These are phyloP conservation scores for Dyspetes luteomarginatus DNA, from an alignment of 2,888 invertebrate genomes.

Conservation along the genomic window DNA sequence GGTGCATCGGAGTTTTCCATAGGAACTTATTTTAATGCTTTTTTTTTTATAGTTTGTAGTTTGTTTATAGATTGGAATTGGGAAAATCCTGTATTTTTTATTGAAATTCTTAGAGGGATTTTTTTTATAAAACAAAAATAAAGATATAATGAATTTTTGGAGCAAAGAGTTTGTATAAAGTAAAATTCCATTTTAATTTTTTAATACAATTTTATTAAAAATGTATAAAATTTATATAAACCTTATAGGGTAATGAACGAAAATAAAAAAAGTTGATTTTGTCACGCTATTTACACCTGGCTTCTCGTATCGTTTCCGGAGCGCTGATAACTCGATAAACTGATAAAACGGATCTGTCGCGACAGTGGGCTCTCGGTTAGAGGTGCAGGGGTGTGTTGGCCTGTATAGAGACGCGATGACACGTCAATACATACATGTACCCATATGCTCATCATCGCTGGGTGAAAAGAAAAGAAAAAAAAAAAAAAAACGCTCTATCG, in stretches of 20 bases:
- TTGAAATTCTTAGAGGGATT: too few relatives aligned
- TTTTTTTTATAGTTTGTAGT: too few relatives aligned
- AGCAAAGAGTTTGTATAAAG: too few relatives aligned
- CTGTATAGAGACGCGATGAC: conserved; percentile 17
- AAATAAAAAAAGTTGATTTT: neutral
- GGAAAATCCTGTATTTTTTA: too few relatives aligned
- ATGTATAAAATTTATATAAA: neutral
- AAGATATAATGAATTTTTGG: too few relatives aligned
- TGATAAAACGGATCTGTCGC: conserved; percentile 45
- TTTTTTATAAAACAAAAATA: too few relatives aligned
- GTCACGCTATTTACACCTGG: conserved; percentile 44
- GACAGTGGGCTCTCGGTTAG: neutral
- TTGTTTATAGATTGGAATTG: too few relatives aligned
- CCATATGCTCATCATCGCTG: conserved; percentile 33
- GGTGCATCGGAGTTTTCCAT: too few relatives aligned
- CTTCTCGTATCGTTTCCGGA: conserved; percentile 54
- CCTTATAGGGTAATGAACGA: neutral
- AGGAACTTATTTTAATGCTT: too few relatives aligned
- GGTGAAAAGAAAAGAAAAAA: conserved; percentile 28
- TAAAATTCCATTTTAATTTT: too few relatives aligned
- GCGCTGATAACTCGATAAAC: conserved; percentile 62
- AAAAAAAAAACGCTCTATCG: conserved; percentile 34
- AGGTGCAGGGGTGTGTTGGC: conserved; percentile 2
- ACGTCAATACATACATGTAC: conserved; percentile 7
- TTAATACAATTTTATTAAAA: neutral